Percentiles rank a stretch among this genome's conserved stretches.
phyloP scores from a whole-genome alignment of 2,113 vertebrate species.

The Erythrocercus mccallii region DNA sequence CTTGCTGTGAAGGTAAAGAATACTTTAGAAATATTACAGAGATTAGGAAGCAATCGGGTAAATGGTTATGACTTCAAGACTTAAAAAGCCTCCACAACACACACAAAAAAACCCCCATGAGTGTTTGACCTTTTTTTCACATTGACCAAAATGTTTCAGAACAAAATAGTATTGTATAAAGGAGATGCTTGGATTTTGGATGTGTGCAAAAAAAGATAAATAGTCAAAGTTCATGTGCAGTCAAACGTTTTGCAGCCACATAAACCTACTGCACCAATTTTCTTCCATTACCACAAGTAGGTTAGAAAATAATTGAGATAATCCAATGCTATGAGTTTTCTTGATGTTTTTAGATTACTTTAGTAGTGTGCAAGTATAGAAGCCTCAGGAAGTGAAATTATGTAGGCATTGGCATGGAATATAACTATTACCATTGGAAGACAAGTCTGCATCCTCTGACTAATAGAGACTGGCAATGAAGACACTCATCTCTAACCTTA shows the following conservation, averaged over 20 bases:
- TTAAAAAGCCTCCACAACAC: neutral
- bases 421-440: neutral
- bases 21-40: neutral
- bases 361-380: neutral
- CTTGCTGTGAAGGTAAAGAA: neutral
- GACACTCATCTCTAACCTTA: neutral
- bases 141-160: neutral
- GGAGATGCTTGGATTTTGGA: neutral
- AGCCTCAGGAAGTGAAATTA: neutral
- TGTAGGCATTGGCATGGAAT: neutral
- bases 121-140: rapidly evolving
- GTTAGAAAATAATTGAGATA: neutral
- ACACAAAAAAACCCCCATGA: neutral
- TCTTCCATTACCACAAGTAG: neutral
- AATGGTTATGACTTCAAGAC: neutral
- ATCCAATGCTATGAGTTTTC: neutral
- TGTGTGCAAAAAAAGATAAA: neutral
- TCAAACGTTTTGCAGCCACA: neutral
- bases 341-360: neutral
- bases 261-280: neutral
- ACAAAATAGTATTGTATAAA: neutral
- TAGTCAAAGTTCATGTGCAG: neutral
- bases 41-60: neutral
- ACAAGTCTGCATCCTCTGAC: neutral
- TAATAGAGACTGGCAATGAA: neutral